Evolutionary conservation across 2,113 vertebrate genomes (phyloP), one percentile per base, ranked within the genome.

Genomic region (Phrynosoma blainvillii): DNA sequence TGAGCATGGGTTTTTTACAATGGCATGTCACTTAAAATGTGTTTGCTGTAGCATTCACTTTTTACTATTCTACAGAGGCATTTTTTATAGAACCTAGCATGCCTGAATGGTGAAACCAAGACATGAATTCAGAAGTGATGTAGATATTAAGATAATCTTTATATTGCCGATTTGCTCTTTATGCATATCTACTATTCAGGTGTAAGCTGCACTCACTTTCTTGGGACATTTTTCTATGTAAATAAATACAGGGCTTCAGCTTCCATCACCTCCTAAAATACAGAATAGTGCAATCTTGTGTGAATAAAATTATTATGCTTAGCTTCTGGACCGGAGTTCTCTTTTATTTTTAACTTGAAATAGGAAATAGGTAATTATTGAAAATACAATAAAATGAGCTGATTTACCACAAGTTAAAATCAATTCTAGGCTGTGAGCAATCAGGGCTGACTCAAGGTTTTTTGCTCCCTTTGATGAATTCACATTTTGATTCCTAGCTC

Each of bases 91-190:
- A 0, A 0, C 79, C 89, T 12, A 90, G 92, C 91, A 82, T 91
- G 75, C 91, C 89, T 91, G 30, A 90, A 92, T 90, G 93, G 87
- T 91, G 90, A 94, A 90, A 77, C 59, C 79, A 23, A 87, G 88
- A 79, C 85, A 84, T 91, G 73, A 92, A 90, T 91, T 81, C 84
- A 40, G 91, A 89, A 65, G 78, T 94, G 91, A 91, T 87, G 93
- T 91, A 88, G 86, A 89, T 82, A 82, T 90, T 20, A 79, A 90
- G 91, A 84, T 92, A 90, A 93, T 92, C 82, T 91, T 78, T 89
- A 0, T 82, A 89, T 90, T 86, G 84, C 70, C 25, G 23, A 14
- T 1, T 27, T 70, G 30, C 40, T 65, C 36, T 82, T 82, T 82
- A 30, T 70, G 36, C 27, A 47, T 82, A 13, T 47, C 65, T 82